These are phyloP conservation scores for Phortica magna DNA, from an alignment of 2,888 invertebrate genomes.

Conservation along the genomic window DNA sequence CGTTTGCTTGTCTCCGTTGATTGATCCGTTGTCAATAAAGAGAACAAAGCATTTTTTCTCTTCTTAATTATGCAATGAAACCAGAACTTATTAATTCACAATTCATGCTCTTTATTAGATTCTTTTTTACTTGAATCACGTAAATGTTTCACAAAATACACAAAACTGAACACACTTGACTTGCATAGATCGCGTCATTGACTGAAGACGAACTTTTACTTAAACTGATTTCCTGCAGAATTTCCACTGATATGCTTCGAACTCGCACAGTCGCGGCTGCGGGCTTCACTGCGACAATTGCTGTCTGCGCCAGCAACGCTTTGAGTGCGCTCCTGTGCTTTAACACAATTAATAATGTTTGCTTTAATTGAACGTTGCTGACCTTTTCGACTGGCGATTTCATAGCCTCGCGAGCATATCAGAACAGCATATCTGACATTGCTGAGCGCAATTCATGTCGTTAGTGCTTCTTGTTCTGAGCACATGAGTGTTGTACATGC, in stretches of 20 bases:
- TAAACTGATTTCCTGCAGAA: conserved; percentile 25
- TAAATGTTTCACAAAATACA: neutral
- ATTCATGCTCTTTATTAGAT: neutral
- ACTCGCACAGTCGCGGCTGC: neutral
- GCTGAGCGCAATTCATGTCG: neutral
- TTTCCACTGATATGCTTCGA: neutral
- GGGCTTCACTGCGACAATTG: neutral
- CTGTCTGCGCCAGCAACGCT: neutral
- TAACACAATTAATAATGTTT: conserved; percentile 51
- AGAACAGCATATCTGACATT: neutral
- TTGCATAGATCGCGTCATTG: neutral
- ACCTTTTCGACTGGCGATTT: conserved; percentile 51
- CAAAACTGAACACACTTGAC: neutral
- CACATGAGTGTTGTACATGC: too few relatives aligned
- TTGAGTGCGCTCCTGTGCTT: conserved; percentile 53
- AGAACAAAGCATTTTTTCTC: neutral
- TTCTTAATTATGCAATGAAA: neutral
- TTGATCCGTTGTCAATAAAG: neutral
- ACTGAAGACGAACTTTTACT: neutral
- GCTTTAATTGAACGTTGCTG: conserved; percentile 66
- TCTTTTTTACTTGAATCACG: neutral
- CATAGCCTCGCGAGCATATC: neutral
- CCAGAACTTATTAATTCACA: neutral
- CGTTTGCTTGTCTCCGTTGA: neutral
- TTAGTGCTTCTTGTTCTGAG: neutral